Base-by-base conservation (phyloP, 2,797 vertebrate species). In the Brachymystax lenok region DNA sequence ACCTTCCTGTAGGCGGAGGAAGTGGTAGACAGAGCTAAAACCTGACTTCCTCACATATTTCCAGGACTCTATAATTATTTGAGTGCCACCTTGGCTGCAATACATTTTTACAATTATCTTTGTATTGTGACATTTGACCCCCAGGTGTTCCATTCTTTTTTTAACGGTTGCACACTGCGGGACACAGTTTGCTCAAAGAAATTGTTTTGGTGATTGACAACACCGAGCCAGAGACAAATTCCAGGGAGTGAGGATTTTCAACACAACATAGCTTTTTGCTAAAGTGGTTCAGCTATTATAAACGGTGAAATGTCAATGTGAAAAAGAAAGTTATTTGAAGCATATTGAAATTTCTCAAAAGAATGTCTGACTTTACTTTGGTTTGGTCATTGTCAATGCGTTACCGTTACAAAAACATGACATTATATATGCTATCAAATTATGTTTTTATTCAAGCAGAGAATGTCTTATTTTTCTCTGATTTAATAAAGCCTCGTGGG, bases 1-100 rank as follows among this genome's bases (percentile, higher is more conserved):
- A 83, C 82, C 85, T 85, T 86, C 83, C 85, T 83, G 82, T 54
- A 77, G 84, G 80, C 77, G 56, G 76, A 77, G 71, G 74, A 81
- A 73, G 50, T 56, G 3, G 59, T 27, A 24, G 40, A 46, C 10
- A 13, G 40, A 46, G 28, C 70, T 74, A 28, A 28, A 35, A 7
- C 66, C 19, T 14, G 21, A 68, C 66, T 33, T 68, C 63, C 63
- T 66, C 63, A 27, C 24, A 46, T 46, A 46, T 46, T 46, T 46
- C 10, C 40, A 66, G 19, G 35, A 21, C 35, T 21, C 35, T 24
- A 50, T 70, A 50, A 70, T 50, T 70, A 70, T 24, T 24, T 40
- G 10, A 50, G 40, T 24, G 59, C 59, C n/a, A 12, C 59, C n/a
- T 63, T 24, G n/a, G 59, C 21, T 24, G 7, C 59, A 24, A 63